These are phyloP conservation scores for Ceriagrion tenellum DNA, from an alignment of 2,888 invertebrate genomes.

Conservation along the genomic window DNA sequence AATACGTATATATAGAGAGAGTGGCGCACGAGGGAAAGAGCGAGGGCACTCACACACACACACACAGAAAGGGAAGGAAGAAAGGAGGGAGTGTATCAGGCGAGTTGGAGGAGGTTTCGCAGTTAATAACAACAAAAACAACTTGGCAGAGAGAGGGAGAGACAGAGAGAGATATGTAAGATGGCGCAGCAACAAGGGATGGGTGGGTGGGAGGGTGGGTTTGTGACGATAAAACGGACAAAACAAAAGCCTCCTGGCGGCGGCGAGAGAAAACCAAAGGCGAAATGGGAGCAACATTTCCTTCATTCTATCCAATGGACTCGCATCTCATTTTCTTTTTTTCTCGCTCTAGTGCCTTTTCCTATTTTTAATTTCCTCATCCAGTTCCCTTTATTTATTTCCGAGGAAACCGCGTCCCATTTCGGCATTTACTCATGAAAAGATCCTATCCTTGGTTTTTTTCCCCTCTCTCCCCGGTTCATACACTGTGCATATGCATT, in stretches of 20 bases:
- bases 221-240: background rate
- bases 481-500: no score
- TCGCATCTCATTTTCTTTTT: background rate
- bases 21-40: background rate
- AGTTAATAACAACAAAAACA: conserved; percentile 13
- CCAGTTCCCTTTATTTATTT: background rate
- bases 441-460: background rate
- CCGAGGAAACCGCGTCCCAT: conserved; percentile 18
- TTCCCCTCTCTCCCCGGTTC: background rate
- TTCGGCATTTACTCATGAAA: background rate
- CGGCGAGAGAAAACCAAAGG: background rate
- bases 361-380: background rate
- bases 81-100: no score
- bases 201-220: background rate
- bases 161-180: background rate
- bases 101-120: background rate
- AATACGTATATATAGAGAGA: no score
- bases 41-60: background rate
- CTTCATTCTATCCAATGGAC: background rate
- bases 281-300: background rate
- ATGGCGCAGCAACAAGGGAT: background rate
- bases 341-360: background rate
- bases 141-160: background rate
- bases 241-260: background rate
- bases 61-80: background rate